phyloP scores from a whole-genome alignment of 2,888 invertebrate genomes.

The Adineta ricciae region DNA sequence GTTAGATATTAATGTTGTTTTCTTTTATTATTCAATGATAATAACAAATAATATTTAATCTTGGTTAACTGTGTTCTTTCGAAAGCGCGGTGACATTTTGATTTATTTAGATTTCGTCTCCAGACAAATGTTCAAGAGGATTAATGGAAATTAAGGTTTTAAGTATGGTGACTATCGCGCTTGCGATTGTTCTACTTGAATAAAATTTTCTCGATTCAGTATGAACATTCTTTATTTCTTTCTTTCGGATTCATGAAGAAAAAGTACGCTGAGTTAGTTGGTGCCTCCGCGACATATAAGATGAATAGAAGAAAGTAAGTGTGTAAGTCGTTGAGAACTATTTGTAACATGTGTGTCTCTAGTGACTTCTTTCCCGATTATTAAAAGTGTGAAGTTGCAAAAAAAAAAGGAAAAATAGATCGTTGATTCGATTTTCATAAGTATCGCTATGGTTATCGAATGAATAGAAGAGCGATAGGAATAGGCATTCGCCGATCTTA shows the following conservation, averaged over 20 bases:
- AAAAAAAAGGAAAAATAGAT: not conserved
- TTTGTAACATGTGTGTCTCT: not conserved
- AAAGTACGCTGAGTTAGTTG: not conserved
- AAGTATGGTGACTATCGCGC: not conserved
- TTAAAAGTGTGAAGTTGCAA: not conserved
- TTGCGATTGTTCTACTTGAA: not conserved
- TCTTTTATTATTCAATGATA: not conserved
- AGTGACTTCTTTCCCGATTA: not conserved
- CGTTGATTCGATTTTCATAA: not conserved
- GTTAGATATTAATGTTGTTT: not conserved
- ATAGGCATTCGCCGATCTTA: not conserved
- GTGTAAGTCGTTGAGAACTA: not conserved
- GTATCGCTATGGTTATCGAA: no score
- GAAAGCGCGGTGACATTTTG: not conserved
- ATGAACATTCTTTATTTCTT: not conserved
- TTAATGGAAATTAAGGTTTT: not conserved
- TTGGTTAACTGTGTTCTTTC: not conserved
- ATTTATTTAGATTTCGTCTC: not conserved
- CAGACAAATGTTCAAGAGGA: not conserved
- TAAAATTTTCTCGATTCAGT: not conserved
- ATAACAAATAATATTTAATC: not conserved
- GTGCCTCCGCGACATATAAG: no score
- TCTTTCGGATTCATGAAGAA: not conserved
- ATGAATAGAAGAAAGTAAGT: not conserved
- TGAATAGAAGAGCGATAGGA: not conserved